Evolutionary conservation across 2,113 vertebrate genomes (phyloP).

Genomic region (Colinus virginianus): DNA sequence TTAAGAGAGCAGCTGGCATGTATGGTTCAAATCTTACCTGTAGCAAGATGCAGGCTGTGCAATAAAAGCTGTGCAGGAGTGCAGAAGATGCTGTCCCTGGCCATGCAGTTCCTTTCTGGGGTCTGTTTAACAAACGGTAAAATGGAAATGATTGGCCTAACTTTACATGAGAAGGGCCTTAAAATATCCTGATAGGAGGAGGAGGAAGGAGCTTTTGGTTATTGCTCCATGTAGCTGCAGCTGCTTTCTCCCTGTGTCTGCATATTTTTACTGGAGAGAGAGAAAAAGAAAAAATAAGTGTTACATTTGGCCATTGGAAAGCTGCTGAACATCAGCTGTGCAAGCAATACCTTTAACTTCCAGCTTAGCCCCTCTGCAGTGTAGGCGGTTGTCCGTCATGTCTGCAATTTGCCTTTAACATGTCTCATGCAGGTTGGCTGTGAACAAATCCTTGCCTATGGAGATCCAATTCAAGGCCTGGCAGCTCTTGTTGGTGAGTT

Average conservation of each 20-base stretch:
- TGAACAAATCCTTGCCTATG: constrained; percentile 78
- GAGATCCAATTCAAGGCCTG: constrained; percentile 80
- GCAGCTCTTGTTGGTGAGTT: constrained; percentile 84
- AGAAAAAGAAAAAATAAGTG: background rate
- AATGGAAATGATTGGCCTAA: background rate
- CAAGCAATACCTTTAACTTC: background rate
- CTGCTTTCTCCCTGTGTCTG: background rate
- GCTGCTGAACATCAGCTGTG: background rate
- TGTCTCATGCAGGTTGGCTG: constrained; percentile 84
- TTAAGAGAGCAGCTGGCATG: background rate
- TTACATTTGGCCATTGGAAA: background rate
- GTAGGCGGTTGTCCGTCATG: background rate
- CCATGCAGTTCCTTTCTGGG: background rate
- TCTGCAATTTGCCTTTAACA: background rate
- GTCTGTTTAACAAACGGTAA: background rate
- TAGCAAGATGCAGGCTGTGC: background rate
- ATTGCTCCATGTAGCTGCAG: background rate
- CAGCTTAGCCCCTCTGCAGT: background rate
- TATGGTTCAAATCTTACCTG: background rate
- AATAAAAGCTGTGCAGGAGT: background rate
- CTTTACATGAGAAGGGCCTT: background rate
- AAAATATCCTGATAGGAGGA: background rate
- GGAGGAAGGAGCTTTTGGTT: background rate
- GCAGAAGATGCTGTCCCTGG: background rate
- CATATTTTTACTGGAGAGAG: background rate